Evolutionary conservation across 2,888 invertebrate genomes (phyloP).

Genomic region (Leptopilina drosophilae): DNA sequence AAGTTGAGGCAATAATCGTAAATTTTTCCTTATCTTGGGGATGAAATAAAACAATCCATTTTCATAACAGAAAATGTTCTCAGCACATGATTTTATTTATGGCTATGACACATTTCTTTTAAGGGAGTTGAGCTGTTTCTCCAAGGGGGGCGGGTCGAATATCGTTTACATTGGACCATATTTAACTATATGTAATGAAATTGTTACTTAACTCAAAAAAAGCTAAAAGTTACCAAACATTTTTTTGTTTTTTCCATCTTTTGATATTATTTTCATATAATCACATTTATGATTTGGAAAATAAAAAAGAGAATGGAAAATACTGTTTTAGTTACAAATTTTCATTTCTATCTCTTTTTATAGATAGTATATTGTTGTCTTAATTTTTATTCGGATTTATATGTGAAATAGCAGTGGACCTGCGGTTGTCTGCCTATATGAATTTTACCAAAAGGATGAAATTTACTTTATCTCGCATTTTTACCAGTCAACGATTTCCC

Average conservation of each 20-base stretch:
- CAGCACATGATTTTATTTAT: conserved; percentile 4
- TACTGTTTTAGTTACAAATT: too few relatives aligned
- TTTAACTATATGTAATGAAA: too few relatives aligned
- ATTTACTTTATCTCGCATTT: conserved; percentile 14
- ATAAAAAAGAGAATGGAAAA: too few relatives aligned
- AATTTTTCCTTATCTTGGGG: background rate
- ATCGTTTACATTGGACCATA: too few relatives aligned
- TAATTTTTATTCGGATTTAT: background rate
- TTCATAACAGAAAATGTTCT: background rate
- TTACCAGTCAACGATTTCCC: conserved; percentile 56
- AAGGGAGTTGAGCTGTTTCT: background rate
- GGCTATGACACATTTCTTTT: conserved; percentile 50
- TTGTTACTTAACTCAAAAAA: too few relatives aligned
- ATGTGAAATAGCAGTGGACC: background rate
- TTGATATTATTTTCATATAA: too few relatives aligned
- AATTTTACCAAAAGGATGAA: background rate
- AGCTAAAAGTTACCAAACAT: too few relatives aligned
- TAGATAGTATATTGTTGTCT: background rate
- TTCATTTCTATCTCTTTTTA: background rate
- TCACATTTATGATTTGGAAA: too few relatives aligned
- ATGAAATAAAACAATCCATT: conserved; percentile 26
- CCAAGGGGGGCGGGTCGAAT: too few relatives aligned
- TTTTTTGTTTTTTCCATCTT: too few relatives aligned
- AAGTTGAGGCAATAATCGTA: conserved; percentile 8
- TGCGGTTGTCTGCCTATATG: background rate